phyloP scores from a whole-genome alignment of 2,797 vertebrate genomes.

The Pithecia hirsuta region DNA sequence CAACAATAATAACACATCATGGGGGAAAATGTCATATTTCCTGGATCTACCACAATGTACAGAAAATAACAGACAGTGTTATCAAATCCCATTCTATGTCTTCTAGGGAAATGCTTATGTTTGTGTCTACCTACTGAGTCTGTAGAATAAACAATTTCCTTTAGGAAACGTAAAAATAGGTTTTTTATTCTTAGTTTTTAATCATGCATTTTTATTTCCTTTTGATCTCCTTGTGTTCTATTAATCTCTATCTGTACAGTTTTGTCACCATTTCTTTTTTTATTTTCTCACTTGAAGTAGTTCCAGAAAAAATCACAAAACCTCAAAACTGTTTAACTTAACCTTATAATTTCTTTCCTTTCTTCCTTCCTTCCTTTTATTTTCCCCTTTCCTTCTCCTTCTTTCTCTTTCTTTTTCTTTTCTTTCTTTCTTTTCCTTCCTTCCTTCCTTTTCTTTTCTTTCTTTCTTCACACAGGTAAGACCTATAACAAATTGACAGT shows the following conservation, averaged over 20 bases:
- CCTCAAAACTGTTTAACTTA: slow-evolving; percentile 23
- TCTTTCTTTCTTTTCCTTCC: background rate
- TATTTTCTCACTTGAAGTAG: slow-evolving; percentile 75
- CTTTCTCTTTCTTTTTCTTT: too few species aligned
- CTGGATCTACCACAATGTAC: slow-evolving; percentile 81
- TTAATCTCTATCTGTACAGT: slow-evolving; percentile 73
- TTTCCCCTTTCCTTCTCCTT: background rate
- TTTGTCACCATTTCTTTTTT: slow-evolving; percentile 35
- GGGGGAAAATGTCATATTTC: slow-evolving; percentile 76
- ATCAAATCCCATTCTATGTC: slow-evolving; percentile 75
- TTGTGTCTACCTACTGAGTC: slow-evolving; percentile 79
- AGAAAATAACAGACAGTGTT: slow-evolving; percentile 80
- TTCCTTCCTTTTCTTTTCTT: background rate
- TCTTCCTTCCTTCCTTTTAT: background rate
- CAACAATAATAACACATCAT: slow-evolving; percentile 64
- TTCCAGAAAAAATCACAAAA: slow-evolving; percentile 74
- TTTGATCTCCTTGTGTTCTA: slow-evolving; percentile 54
- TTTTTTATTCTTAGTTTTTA: slow-evolving; percentile 74
- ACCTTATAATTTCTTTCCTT: slow-evolving; percentile 32
- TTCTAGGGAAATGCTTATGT: slow-evolving; percentile 77
- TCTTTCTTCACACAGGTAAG: slow-evolving; percentile 85
- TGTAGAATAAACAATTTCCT: slow-evolving; percentile 77
- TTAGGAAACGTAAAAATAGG: slow-evolving; percentile 80
- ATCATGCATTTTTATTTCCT: slow-evolving; percentile 76
- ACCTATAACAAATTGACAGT: slow-evolving; percentile 87